Evolutionary conservation across 2,113 vertebrate species (phyloP), one percentile per base, ranked within the genome.

Genomic region (Pristiophorus japonicus): DNA sequence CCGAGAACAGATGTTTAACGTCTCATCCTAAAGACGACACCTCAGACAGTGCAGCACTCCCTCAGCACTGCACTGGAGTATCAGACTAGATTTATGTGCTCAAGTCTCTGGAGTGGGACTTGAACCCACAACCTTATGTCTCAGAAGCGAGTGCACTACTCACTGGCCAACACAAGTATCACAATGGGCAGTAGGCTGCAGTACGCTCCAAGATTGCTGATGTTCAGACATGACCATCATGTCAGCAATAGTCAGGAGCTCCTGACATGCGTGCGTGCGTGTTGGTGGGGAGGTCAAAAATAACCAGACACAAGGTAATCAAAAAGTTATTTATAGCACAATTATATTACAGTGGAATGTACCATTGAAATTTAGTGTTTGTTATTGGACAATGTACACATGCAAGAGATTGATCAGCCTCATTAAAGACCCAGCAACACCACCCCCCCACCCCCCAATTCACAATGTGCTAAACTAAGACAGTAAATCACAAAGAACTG

Each of bases 301-400:
- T 81, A 81, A 81, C 38, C 78, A 81, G 38, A 81, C 38, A 65
- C 88, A 63, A 38, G n/a, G 7, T 92, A 65, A 65, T 65, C 88
- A 92, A 92, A 90, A 59, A 92, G 59, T 92, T 92, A 92, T 92
- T 92, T 92, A 92, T 92, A 92, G 88, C 59, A 92, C 18, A 38
- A 63, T 63, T 92, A 92, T 92, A 63, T 92, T 92, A 92, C 88
- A 92, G 88, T 65, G 59, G 88, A 92, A 92, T 63, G 59, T 63
- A 63, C 88, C 59, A 63, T 63, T 92, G 88, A 92, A 63, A 92
- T 92, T 92, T 38, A 88, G 45, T 81, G 78, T 81, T 62, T 63
- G 59, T 92, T 92, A 92, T 63, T 63, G 16, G 34, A 63, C n/a
- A 92, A 38, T 42, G 16, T 92, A 92, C 88, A 92, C 88, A 92